Percentiles rank a stretch among this genome's conserved stretches.
Evolutionary conservation across 1,140 invertebrate genomes (phyloP).

Genomic region (Panagrolaimus sp.): DNA sequence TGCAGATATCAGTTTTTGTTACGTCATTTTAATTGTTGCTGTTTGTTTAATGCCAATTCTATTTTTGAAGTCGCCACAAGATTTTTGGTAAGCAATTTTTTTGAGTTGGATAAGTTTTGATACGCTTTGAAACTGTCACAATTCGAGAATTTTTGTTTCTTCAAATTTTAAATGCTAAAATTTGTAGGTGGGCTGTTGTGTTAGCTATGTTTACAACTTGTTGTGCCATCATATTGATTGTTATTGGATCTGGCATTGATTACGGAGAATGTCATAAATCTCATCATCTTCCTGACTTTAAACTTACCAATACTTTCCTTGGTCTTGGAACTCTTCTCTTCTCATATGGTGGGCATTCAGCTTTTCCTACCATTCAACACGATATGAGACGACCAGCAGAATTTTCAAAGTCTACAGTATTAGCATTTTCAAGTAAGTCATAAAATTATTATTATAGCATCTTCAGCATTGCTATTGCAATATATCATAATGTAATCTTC

Average conservation of each 20-base stretch:
- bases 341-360: slow-evolving; percentile 60
- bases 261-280: slow-evolving; percentile 29
- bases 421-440: slow-evolving; percentile 58
- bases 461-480: too few relatives aligned
- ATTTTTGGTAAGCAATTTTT: slow-evolving; percentile 63
- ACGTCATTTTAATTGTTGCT: slow-evolving; percentile 67
- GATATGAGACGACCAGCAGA: slow-evolving; percentile 61
- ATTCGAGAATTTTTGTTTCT: too few relatives aligned
- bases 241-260: slow-evolving; percentile 39
- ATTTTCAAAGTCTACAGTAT: slow-evolving; percentile 59
- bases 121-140: neutral
- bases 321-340: slow-evolving; percentile 61
- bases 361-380: slow-evolving; percentile 62
- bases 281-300: slow-evolving; percentile 38
- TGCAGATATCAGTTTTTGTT: slow-evolving; percentile 62
- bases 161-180: slow-evolving; percentile 69
- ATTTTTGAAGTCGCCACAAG: slow-evolving; percentile 69
- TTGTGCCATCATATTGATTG: slow-evolving; percentile 42
- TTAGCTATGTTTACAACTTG: slow-evolving; percentile 43
- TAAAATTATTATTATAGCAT: slow-evolving; percentile 19
- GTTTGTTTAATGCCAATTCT: slow-evolving; percentile 65
- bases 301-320: slow-evolving; percentile 51
- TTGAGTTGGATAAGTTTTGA: neutral
- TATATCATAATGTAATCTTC: too few relatives aligned
- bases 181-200: slow-evolving; percentile 64